Base-by-base conservation (phyloP, 1,140 invertebrate species). In the Drosophila pruinosa region DNA sequence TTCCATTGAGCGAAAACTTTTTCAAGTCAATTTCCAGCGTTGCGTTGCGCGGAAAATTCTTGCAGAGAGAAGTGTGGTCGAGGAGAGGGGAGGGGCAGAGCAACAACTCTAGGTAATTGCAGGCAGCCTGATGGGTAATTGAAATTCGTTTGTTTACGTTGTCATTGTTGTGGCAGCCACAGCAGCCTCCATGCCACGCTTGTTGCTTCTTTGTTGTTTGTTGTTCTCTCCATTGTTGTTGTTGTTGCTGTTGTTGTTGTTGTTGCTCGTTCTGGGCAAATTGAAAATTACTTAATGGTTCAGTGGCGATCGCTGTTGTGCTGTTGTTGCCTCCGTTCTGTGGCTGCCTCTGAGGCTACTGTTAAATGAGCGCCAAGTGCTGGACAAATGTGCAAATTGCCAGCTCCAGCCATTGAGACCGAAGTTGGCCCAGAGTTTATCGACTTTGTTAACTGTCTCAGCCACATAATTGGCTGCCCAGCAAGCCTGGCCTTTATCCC, bases 201-300 rank as follows among this genome's bases (percentile, higher is more conserved):
- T 52, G 45, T 43, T 24, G 63, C 17, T 22, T 17, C 19, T 24
- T 62, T 75, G 65, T 62, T 73, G 15, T 36, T 43, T 31, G 28
- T 62, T 31, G 10, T 19, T 41, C 43, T 17, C n/a, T 34, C n/a
- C 21, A 21, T 19, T n/a, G 17, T 41, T 28, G 12, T 34, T 59
- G 21, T 36, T 61, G 50, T 21, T 38, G 57, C 28, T 78, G 71
- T 53, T 81, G 65, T 53, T 47, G 28, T 52, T 57, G 31, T 26
- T 62, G 48, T 24, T 31, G 57, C 36, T 61, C 38, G 19, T 41
- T 53, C 58, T 52, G 62, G 50, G 70, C 82, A 88, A 82, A 86
- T 86, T 88, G 82, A 88, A 86, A 86, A 88, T 86, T 86, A 86
- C 82, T 86, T 86, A 86, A 86, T 88, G 82, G 82, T 88, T 82